phyloP scores from a whole-genome alignment of 2,888 invertebrate species.

The Andrena fulva region DNA sequence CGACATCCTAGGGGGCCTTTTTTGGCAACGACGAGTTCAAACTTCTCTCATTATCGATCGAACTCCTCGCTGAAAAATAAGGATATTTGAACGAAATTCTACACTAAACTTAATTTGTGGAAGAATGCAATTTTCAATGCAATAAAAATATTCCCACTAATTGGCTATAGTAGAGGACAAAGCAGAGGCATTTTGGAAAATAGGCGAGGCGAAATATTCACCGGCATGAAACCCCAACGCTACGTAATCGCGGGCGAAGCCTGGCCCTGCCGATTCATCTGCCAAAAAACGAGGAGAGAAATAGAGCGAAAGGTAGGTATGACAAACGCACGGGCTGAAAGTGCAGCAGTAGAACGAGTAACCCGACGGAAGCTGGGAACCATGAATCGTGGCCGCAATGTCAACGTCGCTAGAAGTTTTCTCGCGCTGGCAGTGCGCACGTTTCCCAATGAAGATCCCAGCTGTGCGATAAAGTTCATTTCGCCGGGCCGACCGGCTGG shows the following conservation, averaged over 20 bases:
- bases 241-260: not conserved
- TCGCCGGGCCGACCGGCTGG: constrained; percentile 70
- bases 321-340: constrained; percentile 37
- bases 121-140: no score
- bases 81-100: no score
- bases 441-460: constrained; percentile 78
- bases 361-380: constrained; percentile 38
- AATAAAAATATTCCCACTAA: no score
- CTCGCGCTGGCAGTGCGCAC: constrained; percentile 62
- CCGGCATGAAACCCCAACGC: no score
- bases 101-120: no score
- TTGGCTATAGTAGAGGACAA: no score
- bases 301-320: constrained; percentile 7
- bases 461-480: constrained; percentile 78
- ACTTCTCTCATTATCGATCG: constrained; percentile 18
- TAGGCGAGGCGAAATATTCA: no score
- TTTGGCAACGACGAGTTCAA: constrained; percentile 2
- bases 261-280: not conserved
- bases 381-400: constrained; percentile 47
- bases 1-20: constrained; percentile 35
- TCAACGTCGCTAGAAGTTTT: constrained; percentile 63
- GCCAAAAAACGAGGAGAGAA: not conserved
- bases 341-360: constrained; percentile 7
- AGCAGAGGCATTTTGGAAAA: no score
- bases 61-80: no score